Percentiles rank a stretch among this genome's conserved stretches.
Evolutionary conservation across 2,888 invertebrate species (phyloP).

Genomic region (Limnephilus rhombicus): DNA sequence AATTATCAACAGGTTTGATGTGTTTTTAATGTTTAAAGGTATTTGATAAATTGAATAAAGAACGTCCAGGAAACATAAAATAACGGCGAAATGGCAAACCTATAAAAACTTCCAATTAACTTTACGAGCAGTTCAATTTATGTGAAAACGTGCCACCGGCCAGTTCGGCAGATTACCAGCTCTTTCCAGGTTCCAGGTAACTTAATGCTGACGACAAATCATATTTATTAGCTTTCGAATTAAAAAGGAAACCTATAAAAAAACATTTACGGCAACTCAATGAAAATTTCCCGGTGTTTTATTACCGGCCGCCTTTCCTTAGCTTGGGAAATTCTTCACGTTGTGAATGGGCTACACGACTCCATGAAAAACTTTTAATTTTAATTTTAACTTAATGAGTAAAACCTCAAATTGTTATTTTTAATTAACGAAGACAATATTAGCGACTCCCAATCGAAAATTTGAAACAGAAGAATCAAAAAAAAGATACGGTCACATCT

Average conservation of each 20-base stretch:
- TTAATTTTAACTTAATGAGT: too few species aligned
- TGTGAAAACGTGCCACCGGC: constrained; percentile 36
- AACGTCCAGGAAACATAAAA: constrained; percentile 12
- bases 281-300: constrained; percentile 19
- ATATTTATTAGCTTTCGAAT: constrained; percentile 46
- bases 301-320: neutral
- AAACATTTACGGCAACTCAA: neutral
- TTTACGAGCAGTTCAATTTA: constrained; percentile 38
- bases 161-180: neutral
- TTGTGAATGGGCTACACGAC: neutral
- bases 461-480: too few species aligned
- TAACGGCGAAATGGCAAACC: constrained; percentile 10
- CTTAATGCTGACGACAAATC: constrained; percentile 41
- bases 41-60: constrained; percentile 24
- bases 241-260: constrained; percentile 36
- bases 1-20: neutral
- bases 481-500: too few species aligned
- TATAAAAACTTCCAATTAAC: constrained; percentile 45
- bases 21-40: constrained; percentile 2
- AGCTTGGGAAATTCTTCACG: neutral
- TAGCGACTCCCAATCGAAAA: too few species aligned
- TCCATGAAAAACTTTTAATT: neutral
- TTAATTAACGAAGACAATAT: too few species aligned
- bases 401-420: too few species aligned
- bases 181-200: neutral